Base-by-base conservation (phyloP, 2,888 invertebrate species). In the Dexiosoma caninum region DNA sequence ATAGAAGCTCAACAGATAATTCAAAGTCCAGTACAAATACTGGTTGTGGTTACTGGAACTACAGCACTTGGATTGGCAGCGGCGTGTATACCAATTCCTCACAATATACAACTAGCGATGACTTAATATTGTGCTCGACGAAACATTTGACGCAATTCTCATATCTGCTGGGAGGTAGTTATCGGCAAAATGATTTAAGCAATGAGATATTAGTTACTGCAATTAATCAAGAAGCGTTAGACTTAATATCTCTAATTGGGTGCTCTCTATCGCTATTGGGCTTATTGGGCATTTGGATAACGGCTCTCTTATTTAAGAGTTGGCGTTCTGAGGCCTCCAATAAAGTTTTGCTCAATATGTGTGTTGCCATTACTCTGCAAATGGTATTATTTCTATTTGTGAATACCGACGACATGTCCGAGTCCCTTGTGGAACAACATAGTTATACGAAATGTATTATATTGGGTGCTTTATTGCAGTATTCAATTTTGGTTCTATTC, bases 401-500 rank as follows among this genome's bases (percentile, higher is more conserved):
- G 2, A 89, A 89, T 51, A 86, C 88, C 4, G 82, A 87, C 59
- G 84, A 84, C 49, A 55, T 86, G 32, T 85, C 89, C 16, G 83
- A 87, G 69, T 82, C 85, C 10, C 83, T 87, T 6, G 74, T 84
- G 2, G 77, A 84, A 21, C 81, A 86, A 10, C 86, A 88, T 30
- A 82, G 83, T 8, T 85, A 83, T 49, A 82, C 79, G 0, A 84
- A 89, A 12, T 95, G 95, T 84, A 89, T 93, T 27, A 84, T 90
- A n/a, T 89, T 93, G 12, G 94, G 94, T 3, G 92, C 93, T 7
- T 83, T 92, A 5, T 87, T 94, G 42, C 94, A 94, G 85, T 94
- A 94, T 87, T 92, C 94, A 19, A 92, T 94, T 37, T 88, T 94
- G 53, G 92, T 93, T 1, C 92, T 93, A 80, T 95, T 95, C 85